Percentiles rank a stretch among this genome's conserved stretches.
Evolutionary conservation across 2,113 vertebrate species (phyloP).

Genomic region (Empidonax traillii): DNA sequence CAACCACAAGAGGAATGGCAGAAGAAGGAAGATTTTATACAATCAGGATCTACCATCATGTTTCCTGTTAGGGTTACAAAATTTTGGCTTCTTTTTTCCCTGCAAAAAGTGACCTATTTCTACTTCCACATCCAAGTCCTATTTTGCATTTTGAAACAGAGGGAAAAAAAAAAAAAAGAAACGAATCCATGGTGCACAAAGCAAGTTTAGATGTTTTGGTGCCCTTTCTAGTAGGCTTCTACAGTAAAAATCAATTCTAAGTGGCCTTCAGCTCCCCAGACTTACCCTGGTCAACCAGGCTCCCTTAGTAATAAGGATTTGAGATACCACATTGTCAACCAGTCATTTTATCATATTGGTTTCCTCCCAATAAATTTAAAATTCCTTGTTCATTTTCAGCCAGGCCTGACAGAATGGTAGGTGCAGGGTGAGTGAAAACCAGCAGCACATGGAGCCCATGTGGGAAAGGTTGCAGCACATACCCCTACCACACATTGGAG

Average conservation of each 20-base stretch:
- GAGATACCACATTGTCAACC: neutral
- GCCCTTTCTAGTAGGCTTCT: neutral
- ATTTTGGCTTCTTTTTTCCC: neutral
- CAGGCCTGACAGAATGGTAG: neutral
- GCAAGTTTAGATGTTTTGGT: neutral
- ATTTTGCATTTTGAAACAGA: neutral
- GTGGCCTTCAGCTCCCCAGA: neutral
- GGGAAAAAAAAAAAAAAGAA: neutral
- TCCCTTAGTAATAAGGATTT: neutral
- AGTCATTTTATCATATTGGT: neutral
- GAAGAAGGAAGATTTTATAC: constrained; percentile 8
- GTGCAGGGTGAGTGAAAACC: neutral
- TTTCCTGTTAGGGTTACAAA: constrained; percentile 5
- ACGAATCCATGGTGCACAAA: neutral
- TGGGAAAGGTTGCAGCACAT: neutral
- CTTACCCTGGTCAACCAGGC: neutral
- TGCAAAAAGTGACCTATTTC: neutral
- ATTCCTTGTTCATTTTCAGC: neutral
- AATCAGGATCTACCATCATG: neutral
- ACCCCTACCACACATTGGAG: neutral
- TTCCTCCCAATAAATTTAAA: neutral
- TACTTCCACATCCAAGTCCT: neutral
- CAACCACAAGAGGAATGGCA: neutral
- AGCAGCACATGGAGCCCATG: accelerated
- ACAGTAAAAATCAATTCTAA: neutral